Evolutionary conservation across 2,888 invertebrate species (phyloP), one percentile per base, ranked within the genome.

Genomic region (Tetragnatha montana): DNA sequence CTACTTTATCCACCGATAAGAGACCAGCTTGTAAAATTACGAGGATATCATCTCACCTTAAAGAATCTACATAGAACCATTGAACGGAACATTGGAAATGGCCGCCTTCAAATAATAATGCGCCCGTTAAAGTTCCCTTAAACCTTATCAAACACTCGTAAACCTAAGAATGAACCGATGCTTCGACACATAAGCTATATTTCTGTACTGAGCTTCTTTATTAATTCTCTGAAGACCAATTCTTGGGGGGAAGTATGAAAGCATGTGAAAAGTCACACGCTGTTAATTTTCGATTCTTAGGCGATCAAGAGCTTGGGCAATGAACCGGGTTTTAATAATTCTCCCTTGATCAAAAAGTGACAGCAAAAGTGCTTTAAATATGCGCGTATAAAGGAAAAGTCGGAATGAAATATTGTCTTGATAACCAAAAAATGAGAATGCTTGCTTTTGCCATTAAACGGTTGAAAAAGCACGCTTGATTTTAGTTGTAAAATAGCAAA

Each of bases 251-350:
- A 4, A 19, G 12, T 82, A 4, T 82, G 82, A 82, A 82, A 82
- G 22, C 51, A 73, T 51, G 60, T 22, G 1, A 35, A 22, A 74
- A 82, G 82, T 82, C 82, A 82, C 82, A 82, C 73, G 35, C 22
- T 73, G 51, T 82, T 82, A 82, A 82, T 82, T 82, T 82, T 51
- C 82, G 74, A 82, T 82, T 82, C 51, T 51, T 60, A 19, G 21
- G 78, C 68, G 8, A 78, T 60, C 51, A 74, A 51, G 35, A 51
- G 21, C n/a, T 22, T 17, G 10, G n/a, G 51, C 74, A 74, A 82
- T 82, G 82, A 82, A 82, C 82, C 82, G 60, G 73, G 22, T 8
- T n/a, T 82, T 74, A 71, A 74, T 74, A 82, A 73, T 74, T 82
- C 73, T 82, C 73, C 71, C 17, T 60, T n/a, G n/a, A 17, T 19